A percentile compares a stretch with the other conserved stretches of the same genome.
These are phyloP conservation scores for Drosophila pachea DNA, from an alignment of 1,140 invertebrate species.

Conservation along the genomic window DNA sequence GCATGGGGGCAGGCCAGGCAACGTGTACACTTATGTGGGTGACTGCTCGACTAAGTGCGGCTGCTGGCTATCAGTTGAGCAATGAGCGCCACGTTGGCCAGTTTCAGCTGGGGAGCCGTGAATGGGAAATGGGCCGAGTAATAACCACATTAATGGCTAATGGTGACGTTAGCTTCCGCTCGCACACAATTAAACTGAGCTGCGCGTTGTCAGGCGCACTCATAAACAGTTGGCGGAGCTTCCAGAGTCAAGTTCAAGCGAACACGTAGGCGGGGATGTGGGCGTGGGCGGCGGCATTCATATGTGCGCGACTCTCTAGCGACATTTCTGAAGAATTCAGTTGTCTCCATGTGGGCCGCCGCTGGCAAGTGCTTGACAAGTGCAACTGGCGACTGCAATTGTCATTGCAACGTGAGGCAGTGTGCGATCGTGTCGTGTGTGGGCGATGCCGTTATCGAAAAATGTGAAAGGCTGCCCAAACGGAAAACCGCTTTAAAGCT, in stretches of 20 bases:
- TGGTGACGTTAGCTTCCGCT: conserved; percentile 65
- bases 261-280: conserved; percentile 30
- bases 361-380: conserved; percentile 58
- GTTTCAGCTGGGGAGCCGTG: not conserved
- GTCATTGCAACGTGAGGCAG: conserved; percentile 38
- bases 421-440: conserved; percentile 14
- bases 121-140: conserved; percentile 17
- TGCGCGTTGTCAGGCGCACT: conserved; percentile 10
- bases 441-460: conserved; percentile 29
- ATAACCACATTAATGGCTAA: conserved; percentile 58
- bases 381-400: conserved; percentile 52
- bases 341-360: conserved; percentile 29
- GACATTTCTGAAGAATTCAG: conserved; percentile 55
- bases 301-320: conserved; percentile 25
- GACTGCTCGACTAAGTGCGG: conserved; percentile 1
- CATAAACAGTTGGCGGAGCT: conserved; percentile 38
- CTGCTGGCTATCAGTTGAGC: conserved; percentile 14
- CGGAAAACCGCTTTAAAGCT: conserved; percentile 10
- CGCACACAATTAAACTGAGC: conserved; percentile 17
- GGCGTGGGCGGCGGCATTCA: not conserved
- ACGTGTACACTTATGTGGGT: conserved; percentile 4
- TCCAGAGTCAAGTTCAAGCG: conserved; percentile 61
- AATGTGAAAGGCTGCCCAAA: conserved; percentile 49
- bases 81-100: conserved; percentile 8
- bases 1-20: conserved; percentile 16